These are phyloP conservation scores for Larimichthys crocea DNA, from an alignment of 2,113 vertebrate genomes.

Conservation along the genomic window DNA sequence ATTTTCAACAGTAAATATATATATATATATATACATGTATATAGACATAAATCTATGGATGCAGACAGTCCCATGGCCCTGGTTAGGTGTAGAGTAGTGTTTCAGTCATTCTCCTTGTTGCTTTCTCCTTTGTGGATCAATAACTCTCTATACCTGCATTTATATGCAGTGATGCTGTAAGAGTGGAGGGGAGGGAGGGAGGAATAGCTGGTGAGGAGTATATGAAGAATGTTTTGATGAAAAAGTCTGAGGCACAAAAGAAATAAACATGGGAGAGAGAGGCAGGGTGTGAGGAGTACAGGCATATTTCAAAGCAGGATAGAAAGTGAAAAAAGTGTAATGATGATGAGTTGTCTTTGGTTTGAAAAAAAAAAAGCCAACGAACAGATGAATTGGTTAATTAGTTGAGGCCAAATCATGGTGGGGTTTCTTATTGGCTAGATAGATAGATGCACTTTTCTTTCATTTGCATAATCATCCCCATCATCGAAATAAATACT, in stretches of 20 bases:
- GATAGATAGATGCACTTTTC: slow-evolving; percentile 69
- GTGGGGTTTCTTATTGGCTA: slow-evolving; percentile 60
- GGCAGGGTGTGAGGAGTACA: not conserved
- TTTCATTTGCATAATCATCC: slow-evolving; percentile 75
- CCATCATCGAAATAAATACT: slow-evolving; percentile 75
- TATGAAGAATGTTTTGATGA: slow-evolving; percentile 31
- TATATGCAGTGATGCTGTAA: slow-evolving; percentile 41
- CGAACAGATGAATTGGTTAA: slow-evolving; percentile 56
- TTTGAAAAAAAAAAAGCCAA: not conserved
- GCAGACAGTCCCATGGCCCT: not conserved
- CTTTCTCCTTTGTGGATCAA: slow-evolving; percentile 55
- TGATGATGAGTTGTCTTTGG: slow-evolving; percentile 8
- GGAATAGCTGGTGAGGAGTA: slow-evolving; percentile 24
- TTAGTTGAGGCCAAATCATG: slow-evolving; percentile 62
- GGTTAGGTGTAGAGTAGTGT: not conserved
- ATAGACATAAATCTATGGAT: not conserved
- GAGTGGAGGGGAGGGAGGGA: slow-evolving; percentile 6
- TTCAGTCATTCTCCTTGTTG: slow-evolving; percentile 34
- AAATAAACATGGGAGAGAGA: not conserved
- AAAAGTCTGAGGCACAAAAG: slow-evolving; percentile 6
- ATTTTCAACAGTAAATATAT: not conserved
- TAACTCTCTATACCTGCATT: slow-evolving; percentile 55
- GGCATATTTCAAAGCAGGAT: slow-evolving; percentile 22
- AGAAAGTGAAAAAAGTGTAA: not conserved
- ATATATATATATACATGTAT: not conserved